Base-by-base conservation (phyloP, 2,888 invertebrate genomes). In the Hydrotaea diabolus region DNA sequence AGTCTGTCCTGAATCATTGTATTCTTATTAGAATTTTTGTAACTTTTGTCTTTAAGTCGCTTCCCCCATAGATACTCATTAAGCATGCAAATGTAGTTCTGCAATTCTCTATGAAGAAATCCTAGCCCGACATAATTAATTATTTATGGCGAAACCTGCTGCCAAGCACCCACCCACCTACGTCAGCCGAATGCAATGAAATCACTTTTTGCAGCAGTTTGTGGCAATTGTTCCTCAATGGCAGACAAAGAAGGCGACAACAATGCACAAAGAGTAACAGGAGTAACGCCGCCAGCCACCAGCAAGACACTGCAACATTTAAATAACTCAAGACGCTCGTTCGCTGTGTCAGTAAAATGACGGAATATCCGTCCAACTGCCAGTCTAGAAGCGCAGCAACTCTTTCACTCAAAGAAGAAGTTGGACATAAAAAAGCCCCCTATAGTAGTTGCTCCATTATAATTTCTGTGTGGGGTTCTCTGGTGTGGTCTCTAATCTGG, bases 111-210 rank as follows among this genome's bases (percentile, higher is more conserved):
- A 26, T 13, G 23, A 26, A 4, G 15, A 26, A 57, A 43, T 49
- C n/a, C 49, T 59, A 46, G 43, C 69, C n/a, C 46, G 69, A 69
- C 69, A 69, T 69, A 69, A 69, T 69, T 69, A 69, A 69, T 69
- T 46, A 69, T 69, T 69, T 69, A 69, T 69, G 69, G 43, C 69
- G 43, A 46, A 69, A 69, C 69, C 69, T 69, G 69, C 69, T 69
- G 69, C 43, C 46, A 46, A 2, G 3, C 2, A 31, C 31, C 11
- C 7, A n/a, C n/a, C 59, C 59, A 59, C 23, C 23, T 15, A 59
- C 23, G 15, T 15, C 15, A 59, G 31, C 7, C 7, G 31, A 4
- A 59, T 26, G 26, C 59, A 26, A 23, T 26, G 23, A 26, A 19
- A 23, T 59, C 26, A 13, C 7, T 59, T 15, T 23, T 59, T 59